phyloP scores from a whole-genome alignment of 2,888 invertebrate genomes.

The Iphiclides podalirius region DNA sequence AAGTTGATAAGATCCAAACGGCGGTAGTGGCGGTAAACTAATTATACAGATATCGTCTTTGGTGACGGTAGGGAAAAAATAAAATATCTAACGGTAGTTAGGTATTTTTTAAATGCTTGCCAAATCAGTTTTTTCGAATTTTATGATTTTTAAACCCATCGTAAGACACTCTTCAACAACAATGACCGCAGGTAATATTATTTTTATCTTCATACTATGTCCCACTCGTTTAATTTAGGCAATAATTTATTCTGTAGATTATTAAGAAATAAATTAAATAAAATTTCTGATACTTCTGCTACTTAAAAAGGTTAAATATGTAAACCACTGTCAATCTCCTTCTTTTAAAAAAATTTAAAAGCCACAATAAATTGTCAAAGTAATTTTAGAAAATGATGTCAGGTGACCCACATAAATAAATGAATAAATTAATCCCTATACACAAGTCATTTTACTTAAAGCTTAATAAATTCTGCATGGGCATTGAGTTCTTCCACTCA shows the following conservation, averaged over 20 bases:
- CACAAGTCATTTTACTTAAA: constrained; percentile 16
- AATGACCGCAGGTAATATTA: constrained; percentile 55
- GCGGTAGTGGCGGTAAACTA: not conserved
- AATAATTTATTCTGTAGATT: too few relatives aligned
- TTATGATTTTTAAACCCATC: constrained; percentile 39
- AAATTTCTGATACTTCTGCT: too few relatives aligned
- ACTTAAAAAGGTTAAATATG: not conserved
- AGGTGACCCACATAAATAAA: constrained; percentile 9
- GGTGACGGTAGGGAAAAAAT: not conserved
- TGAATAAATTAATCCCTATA: constrained; percentile 20
- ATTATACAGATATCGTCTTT: not conserved
- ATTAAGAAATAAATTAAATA: too few relatives aligned
- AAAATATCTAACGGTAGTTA: constrained; percentile 25
- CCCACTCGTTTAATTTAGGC: not conserved
- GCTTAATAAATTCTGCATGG: constrained; percentile 13
- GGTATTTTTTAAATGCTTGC: constrained; percentile 44
- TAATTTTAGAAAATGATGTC: constrained; percentile 6
- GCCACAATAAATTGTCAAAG: constrained; percentile 6
- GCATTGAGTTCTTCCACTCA: constrained; percentile 23
- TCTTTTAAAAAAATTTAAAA: not conserved
- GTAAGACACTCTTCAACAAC: constrained; percentile 36
- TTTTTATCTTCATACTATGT: not conserved
- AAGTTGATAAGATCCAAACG: too few relatives aligned
- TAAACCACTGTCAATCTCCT: not conserved
- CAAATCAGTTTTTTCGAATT: constrained; percentile 39